Percentiles rank a stretch among this genome's conserved stretches.
These are phyloP conservation scores for Nephrotoma flavescens DNA, from an alignment of 2,888 invertebrate species.

Conservation along the genomic window DNA sequence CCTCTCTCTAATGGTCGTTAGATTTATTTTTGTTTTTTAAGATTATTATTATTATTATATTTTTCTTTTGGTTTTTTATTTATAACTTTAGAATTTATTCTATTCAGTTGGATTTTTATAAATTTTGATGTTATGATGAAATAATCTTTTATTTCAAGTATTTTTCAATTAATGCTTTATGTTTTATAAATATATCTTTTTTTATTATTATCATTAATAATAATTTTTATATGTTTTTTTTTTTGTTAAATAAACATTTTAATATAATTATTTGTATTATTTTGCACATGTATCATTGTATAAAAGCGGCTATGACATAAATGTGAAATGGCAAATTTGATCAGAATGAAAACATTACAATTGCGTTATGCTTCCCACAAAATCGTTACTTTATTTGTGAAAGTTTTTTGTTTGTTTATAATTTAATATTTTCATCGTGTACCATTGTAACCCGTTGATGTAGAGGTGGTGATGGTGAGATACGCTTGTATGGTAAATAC, in stretches of 20 bases:
- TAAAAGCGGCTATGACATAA: not conserved
- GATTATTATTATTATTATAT: not conserved
- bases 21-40: not conserved
- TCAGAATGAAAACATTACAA: not conserved
- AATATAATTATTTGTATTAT: not conserved
- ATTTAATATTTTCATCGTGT: not conserved
- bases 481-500: not conserved
- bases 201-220: not conserved
- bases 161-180: not conserved
- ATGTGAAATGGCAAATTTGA: not conserved
- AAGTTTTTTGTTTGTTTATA: not conserved
- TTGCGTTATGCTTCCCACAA: not conserved
- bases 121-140: not conserved
- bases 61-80: not conserved
- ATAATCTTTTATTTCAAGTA: not conserved
- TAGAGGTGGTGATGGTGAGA: not conserved
- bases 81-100: not conserved
- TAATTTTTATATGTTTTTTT: not conserved
- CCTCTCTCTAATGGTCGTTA: not conserved
- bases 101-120: not conserved
- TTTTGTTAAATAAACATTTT: not conserved
- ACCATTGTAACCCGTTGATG: not conserved
- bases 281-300: not conserved
- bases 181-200: not conserved
- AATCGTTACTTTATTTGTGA: not conserved